Conservation (phyloP, 2,113 vertebrate species). For the Passerina amoena region DNA sequence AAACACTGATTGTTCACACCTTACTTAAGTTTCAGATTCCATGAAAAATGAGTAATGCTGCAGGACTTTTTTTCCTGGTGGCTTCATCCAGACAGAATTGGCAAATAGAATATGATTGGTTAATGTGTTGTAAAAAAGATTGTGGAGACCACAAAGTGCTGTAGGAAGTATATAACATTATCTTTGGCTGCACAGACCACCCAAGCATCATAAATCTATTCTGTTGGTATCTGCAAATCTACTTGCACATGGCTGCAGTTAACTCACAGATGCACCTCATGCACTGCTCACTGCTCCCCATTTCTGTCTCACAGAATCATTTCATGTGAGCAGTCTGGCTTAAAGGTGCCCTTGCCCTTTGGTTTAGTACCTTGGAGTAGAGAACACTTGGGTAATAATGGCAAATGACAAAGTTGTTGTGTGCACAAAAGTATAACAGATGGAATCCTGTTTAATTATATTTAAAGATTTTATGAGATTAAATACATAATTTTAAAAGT, state of each 20-base stretch:
- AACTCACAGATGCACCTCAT: background rate
- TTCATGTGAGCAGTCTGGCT: background rate
- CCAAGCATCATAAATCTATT: background rate
- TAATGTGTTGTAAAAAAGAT: background rate
- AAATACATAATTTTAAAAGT: background rate
- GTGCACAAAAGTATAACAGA: background rate
- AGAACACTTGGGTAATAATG: background rate
- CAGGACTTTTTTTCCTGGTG: background rate
- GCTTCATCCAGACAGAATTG: background rate
- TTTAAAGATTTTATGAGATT: background rate
- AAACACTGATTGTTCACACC: background rate
- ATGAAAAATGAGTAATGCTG: background rate
- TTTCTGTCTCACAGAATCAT: background rate
- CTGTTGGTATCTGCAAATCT: background rate
- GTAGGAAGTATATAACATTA: background rate
- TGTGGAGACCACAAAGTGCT: background rate
- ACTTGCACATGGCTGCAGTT: background rate
- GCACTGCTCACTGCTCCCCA: background rate
- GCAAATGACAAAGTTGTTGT: background rate
- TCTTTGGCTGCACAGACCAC: background rate
- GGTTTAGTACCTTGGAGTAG: background rate
- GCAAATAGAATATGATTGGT: background rate
- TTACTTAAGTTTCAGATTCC: background rate
- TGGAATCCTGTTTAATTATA: background rate
- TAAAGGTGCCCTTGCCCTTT: background rate